These are phyloP conservation scores for Falco concolor DNA, from an alignment of 2,797 vertebrate genomes.

Conservation along the genomic window DNA sequence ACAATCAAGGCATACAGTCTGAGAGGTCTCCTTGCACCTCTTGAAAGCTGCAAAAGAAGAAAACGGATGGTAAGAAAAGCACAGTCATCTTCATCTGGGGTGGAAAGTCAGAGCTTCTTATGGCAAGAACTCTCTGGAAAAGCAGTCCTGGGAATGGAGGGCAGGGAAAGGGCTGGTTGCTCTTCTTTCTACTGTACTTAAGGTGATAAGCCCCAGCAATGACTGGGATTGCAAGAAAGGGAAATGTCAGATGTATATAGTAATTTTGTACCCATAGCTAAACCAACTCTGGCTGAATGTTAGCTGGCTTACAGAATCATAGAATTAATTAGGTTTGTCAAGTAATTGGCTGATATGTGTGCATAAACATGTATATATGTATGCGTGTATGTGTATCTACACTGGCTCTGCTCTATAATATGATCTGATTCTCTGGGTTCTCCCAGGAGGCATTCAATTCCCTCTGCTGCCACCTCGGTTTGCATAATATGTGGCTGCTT, in stretches of 20 bases:
- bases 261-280: not conserved
- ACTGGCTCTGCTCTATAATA: not conserved
- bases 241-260: not conserved
- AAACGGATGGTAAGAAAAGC: not conserved
- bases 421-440: not conserved
- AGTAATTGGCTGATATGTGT: not conserved
- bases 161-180: not conserved
- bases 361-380: accelerated
- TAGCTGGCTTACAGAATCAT: not conserved
- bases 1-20: not conserved
- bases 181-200: not conserved
- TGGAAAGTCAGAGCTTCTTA: not conserved
- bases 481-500: not conserved
- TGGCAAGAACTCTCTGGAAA: not conserved
- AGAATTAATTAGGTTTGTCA: not conserved
- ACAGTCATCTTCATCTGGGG: not conserved
- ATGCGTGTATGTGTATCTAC: not conserved
- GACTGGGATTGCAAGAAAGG: not conserved
- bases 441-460: not conserved
- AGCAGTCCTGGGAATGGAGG: not conserved
- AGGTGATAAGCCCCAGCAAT: not conserved
- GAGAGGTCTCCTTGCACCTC: not conserved
- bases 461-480: not conserved
- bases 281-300: not conserved
- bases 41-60: not conserved